Evolutionary conservation across 2,888 invertebrate genomes (phyloP).

Genomic region (Petrolisthes cinctipes): DNA sequence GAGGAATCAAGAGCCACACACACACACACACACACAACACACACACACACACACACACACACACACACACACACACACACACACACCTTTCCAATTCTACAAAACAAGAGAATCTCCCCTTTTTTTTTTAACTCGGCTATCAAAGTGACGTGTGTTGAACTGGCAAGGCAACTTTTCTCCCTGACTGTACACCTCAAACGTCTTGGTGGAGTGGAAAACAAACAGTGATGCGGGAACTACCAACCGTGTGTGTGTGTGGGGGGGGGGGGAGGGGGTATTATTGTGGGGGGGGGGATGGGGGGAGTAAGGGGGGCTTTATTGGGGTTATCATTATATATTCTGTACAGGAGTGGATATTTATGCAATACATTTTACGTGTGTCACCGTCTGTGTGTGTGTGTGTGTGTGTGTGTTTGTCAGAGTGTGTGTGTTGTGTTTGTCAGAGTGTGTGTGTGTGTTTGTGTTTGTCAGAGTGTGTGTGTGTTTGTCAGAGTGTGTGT

Average conservation of each 20-base stretch:
- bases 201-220: background rate
- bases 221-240: too few species aligned
- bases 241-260: background rate
- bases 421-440: background rate
- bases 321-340: background rate
- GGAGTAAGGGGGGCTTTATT: background rate
- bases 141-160: too few species aligned
- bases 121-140: background rate
- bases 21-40: too few species aligned
- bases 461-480: background rate
- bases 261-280: background rate
- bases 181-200: too few species aligned
- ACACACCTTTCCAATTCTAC: background rate
- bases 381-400: background rate
- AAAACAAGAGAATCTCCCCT: background rate
- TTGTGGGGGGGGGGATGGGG: background rate
- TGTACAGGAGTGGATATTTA: conserved; percentile 18
- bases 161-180: too few species aligned
- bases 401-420: conserved; percentile 8
- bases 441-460: conserved; percentile 8
- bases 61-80: conserved; percentile 9
- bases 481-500: background rate
- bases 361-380: conserved; percentile 6
- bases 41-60: conserved; percentile 26
- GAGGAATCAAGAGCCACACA: too few species aligned